Conservation (phyloP, 2,888 invertebrate species). For the Mythimna lalbum region DNA sequence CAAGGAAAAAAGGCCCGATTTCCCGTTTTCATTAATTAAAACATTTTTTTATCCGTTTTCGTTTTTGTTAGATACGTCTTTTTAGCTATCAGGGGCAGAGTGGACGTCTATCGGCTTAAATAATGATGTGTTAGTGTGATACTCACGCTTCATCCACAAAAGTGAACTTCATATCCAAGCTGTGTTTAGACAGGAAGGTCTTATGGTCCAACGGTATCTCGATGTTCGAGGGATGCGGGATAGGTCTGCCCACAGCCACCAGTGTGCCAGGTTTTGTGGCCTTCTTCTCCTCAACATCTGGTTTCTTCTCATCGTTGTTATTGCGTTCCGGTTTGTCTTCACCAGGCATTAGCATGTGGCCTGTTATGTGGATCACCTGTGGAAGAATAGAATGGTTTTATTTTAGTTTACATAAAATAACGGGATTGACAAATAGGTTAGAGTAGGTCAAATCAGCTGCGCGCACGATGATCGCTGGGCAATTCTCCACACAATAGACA, state of each 20-base stretch:
- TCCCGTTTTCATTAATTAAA: too few species aligned
- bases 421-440: too few species aligned
- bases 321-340: slow-evolving; percentile 70
- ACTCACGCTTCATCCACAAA: slow-evolving; percentile 98
- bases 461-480: too few species aligned
- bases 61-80: too few species aligned
- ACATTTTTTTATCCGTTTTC: too few species aligned
- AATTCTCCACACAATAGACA: too few species aligned
- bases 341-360: slow-evolving; percentile 92
- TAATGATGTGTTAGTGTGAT: background rate
- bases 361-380: slow-evolving; percentile 97
- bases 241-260: slow-evolving; percentile 94
- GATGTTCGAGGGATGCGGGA: slow-evolving; percentile 97
- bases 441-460: background rate
- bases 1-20: too few species aligned
- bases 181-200: slow-evolving; percentile 97
- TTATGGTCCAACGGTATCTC: slow-evolving; percentile 97
- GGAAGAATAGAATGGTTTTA: background rate
- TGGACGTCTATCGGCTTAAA: too few species aligned
- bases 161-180: slow-evolving; percentile 98
- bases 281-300: slow-evolving; percentile 72
- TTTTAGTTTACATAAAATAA: background rate
- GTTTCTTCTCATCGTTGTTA: slow-evolving; percentile 81
- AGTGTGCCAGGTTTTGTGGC: slow-evolving; percentile 87
- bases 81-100: too few species aligned